Base-by-base conservation (phyloP, 2,888 invertebrate species). In the Carabus problematicus region DNA sequence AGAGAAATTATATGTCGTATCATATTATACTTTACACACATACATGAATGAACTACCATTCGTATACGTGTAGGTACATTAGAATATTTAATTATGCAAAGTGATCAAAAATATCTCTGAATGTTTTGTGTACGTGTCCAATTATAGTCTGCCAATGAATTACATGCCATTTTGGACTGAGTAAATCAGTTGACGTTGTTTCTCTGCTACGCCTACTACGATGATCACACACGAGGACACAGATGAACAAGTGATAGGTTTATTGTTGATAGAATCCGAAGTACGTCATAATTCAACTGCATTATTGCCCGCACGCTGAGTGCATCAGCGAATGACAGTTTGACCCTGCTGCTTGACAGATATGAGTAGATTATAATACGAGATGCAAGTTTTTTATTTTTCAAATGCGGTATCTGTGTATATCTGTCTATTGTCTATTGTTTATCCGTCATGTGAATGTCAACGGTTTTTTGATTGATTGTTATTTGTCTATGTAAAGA, bases 221-320 rank as follows among this genome's bases (percentile, higher is more conserved):
- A 52, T 52, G 16, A 52, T 16, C 52, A 16, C 16, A 9, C 52
- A 14, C 14, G 52, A 6, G 7, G 2, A 11, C n/a, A 45, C 14
- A 1, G n/a, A 45, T 45, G 12, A 45, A 45, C 29, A 39, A 18
- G 29, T 56, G 56, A 39, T 39, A 56, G 18, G 39, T 29, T 56
- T 56, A 56, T 54, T 56, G 56, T 56, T 39, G 56, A 29, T 56
- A 56, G 39, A 56, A 56, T 39, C 18, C 56, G 55, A 55, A n/a
- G 55, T 55, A 18, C 55, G 19, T 55, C n/a, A 55, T 55, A 19
- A 19, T 14, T 55, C 55, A 18, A 19, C 29, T 55, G 18, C 19
- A 29, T 9, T 55, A 29, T 19, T n/a, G n/a, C n/a, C n/a, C n/a
- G n/a, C n/a, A n/a, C n/a, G n/a, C n/a, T n/a, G n/a, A 39, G 56